These are phyloP conservation scores for Danaus plexippus DNA, from an alignment of 1,140 invertebrate species.

Conservation along the genomic window DNA sequence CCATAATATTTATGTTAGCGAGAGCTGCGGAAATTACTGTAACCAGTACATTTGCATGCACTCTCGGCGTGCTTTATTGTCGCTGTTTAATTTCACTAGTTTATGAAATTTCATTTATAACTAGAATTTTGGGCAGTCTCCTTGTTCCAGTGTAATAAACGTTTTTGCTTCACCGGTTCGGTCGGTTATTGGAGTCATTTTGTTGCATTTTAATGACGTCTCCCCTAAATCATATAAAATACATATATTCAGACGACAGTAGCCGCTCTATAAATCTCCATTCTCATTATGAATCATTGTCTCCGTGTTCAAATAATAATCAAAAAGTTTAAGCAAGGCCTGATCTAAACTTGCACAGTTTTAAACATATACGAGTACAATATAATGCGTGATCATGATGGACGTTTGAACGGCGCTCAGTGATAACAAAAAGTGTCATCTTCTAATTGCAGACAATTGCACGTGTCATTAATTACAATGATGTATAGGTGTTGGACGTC, in stretches of 20 bases:
- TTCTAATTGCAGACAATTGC: slow-evolving; percentile 20
- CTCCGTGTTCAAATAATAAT: too few species aligned
- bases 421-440: slow-evolving; percentile 5
- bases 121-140: slow-evolving; percentile 5
- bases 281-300: too few species aligned
- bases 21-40: slow-evolving; percentile 28
- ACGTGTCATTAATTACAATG: slow-evolving; percentile 24
- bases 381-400: too few species aligned
- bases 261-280: too few species aligned
- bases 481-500: slow-evolving; percentile 14
- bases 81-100: slow-evolving; percentile 26
- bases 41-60: slow-evolving; percentile 30
- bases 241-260: too few species aligned
- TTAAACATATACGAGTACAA: too few species aligned
- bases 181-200: background rate
- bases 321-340: too few species aligned
- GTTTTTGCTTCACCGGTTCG: background rate
- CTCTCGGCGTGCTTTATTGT: slow-evolving; percentile 21
- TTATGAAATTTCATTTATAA: slow-evolving; percentile 19
- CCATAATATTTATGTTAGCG: slow-evolving; percentile 24
- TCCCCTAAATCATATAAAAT: too few species aligned
- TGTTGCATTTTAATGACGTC: too few species aligned
- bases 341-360: too few species aligned
- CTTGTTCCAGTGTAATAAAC: background rate
- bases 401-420: slow-evolving; percentile 3